These are phyloP conservation scores for Drosophila dives DNA, from an alignment of 2,888 invertebrate species.

Conservation along the genomic window DNA sequence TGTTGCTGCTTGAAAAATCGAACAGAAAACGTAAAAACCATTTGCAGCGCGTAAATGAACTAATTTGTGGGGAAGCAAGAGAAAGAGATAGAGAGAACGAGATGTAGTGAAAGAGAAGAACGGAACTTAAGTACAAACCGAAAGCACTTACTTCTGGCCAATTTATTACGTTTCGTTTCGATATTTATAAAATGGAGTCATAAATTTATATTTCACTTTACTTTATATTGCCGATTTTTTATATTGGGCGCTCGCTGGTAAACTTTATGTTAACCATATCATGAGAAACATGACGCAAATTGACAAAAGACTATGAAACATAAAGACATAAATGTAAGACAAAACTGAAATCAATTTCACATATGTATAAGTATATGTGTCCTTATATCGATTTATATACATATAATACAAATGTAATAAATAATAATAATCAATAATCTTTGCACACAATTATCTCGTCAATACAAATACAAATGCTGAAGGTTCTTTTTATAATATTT, in stretches of 20 bases:
- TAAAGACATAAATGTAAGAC: conserved; percentile 34
- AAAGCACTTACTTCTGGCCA: conserved; percentile 69
- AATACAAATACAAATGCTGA: conserved; percentile 54
- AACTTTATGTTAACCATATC: conserved; percentile 17
- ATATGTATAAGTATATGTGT: conserved; percentile 22
- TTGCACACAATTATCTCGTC: conserved; percentile 31
- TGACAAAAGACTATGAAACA: conserved; percentile 42
- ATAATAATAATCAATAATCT: conserved; percentile 42
- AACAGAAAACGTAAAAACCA: conserved; percentile 58
- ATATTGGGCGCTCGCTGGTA: conserved; percentile 35
- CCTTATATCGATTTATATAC: conserved; percentile 38
- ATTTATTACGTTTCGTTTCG: conserved; percentile 47
- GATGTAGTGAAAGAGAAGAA: conserved; percentile 38
- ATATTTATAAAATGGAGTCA: conserved; percentile 47
- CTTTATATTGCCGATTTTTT: conserved; percentile 26
- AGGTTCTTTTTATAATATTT: conserved; percentile 21
- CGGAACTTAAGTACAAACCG: conserved; percentile 69
- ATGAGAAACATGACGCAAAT: conserved; percentile 60
- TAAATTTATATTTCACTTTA: conserved; percentile 50
- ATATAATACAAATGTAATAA: conserved; percentile 51
- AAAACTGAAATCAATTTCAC: conserved; percentile 40
- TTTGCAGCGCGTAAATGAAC: conserved; percentile 56
- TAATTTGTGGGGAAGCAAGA: conserved; percentile 10
- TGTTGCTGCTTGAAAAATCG: conserved; percentile 39
- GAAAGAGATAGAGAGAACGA: conserved; percentile 19